These are phyloP conservation scores for Auanema sp. DNA, from an alignment of 2,888 invertebrate species.

Conservation along the genomic window DNA sequence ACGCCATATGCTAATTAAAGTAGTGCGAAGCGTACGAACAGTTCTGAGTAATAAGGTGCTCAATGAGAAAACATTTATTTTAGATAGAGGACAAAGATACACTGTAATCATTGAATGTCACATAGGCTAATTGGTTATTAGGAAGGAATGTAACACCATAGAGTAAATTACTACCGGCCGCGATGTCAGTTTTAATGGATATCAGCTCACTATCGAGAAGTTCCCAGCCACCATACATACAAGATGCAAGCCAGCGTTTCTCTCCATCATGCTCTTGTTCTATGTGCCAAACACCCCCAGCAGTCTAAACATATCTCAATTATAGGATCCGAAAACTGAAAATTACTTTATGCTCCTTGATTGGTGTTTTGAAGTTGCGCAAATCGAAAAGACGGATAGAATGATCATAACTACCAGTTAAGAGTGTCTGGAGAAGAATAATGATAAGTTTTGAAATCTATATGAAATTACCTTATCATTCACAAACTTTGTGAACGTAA, in stretches of 20 bases:
- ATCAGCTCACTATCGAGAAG: constrained; percentile 21
- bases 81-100: constrained; percentile 6
- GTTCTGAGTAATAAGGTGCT: too few species aligned
- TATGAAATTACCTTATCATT: constrained; percentile 14
- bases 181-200: constrained; percentile 18
- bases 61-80: too few species aligned
- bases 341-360: constrained; percentile 25
- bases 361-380: constrained; percentile 23
- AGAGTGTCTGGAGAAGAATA: constrained; percentile 17
- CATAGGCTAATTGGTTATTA: constrained; percentile 14
- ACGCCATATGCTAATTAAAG: neutral
- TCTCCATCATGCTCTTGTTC: constrained; percentile 12
- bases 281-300: constrained; percentile 42
- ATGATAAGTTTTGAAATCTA: neutral
- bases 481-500: constrained; percentile 28
- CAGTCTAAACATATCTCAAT: constrained; percentile 21
- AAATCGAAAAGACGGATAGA: constrained; percentile 32
- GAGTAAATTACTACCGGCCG: constrained; percentile 29
- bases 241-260: constrained; percentile 21
- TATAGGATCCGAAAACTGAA: neutral
- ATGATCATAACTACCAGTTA: constrained; percentile 43
- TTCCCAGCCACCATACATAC: constrained; percentile 40
- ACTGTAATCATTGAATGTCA: constrained; percentile 41
- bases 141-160: constrained; percentile 31
- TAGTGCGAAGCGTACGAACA: neutral